phyloP scores from a whole-genome alignment of 2,797 vertebrate genomes.

The Malurus splendens region DNA sequence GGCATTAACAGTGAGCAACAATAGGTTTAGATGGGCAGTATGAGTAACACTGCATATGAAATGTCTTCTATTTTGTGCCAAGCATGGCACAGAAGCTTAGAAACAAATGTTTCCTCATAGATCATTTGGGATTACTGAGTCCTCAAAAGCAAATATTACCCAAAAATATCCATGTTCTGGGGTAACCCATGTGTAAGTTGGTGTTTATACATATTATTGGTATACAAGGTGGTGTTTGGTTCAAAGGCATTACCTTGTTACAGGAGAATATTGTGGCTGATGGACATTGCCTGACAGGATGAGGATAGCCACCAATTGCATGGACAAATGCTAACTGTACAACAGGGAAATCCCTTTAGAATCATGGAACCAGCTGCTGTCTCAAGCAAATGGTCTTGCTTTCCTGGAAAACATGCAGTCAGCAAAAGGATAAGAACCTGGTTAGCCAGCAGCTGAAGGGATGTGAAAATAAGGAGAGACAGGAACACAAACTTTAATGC shows the following conservation, averaged over 20 bases:
- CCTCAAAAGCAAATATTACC: background rate
- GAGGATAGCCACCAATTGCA: background rate
- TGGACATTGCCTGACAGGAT: background rate
- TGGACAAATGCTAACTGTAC: background rate
- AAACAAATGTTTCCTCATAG: slow-evolving; percentile 39
- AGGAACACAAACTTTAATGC: background rate
- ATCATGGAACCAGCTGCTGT: background rate
- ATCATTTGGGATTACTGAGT: background rate
- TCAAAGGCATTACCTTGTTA: background rate
- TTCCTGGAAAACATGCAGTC: slow-evolving; percentile 30
- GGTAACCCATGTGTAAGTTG: background rate
- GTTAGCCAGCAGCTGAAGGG: background rate
- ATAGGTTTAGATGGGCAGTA: slow-evolving; percentile 47
- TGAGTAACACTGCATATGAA: slow-evolving; percentile 35
- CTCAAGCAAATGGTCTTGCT: slow-evolving; percentile 20
- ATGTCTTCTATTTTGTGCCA: slow-evolving; percentile 22
- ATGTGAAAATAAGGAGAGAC: background rate
- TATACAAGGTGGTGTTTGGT: background rate
- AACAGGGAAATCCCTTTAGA: background rate
- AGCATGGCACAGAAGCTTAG: background rate
- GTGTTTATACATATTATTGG: too few relatives aligned
- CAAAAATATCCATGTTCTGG: background rate
- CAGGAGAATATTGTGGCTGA: background rate
- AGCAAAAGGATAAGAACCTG: background rate
- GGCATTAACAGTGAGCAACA: slow-evolving; percentile 60